phyloP scores from a whole-genome alignment of 2,797 vertebrate species.

The Sebastes umbrosus region DNA sequence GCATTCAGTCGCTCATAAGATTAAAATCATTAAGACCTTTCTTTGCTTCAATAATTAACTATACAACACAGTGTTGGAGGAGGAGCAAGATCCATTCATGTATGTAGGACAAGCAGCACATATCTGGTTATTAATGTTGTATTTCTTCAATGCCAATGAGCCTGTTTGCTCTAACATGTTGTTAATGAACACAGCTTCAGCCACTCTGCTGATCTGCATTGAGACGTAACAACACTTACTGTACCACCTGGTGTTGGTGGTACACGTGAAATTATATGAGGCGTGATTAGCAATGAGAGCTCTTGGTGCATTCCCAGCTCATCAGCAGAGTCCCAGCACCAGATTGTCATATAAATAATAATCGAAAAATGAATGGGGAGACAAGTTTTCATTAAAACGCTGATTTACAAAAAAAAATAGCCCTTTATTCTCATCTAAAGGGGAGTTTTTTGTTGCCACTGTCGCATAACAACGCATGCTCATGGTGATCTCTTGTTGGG shows the following conservation, averaged over 20 bases:
- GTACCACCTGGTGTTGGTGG: not conserved
- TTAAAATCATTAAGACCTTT: not conserved
- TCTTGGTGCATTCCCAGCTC: not conserved
- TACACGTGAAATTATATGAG: not conserved
- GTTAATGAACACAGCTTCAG: constrained; percentile 6
- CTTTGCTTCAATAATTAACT: not conserved
- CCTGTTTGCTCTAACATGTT: not conserved
- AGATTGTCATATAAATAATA: not conserved
- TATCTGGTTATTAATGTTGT: not conserved
- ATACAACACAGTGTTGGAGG: not conserved
- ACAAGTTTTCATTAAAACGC: not conserved
- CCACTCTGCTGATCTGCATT: constrained; percentile 14
- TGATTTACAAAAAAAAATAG: not conserved
- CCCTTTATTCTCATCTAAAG: not conserved
- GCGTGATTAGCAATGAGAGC: not conserved
- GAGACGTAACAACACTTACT: not conserved
- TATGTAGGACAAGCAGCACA: not conserved
- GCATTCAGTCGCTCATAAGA: not conserved
- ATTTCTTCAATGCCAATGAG: not conserved
- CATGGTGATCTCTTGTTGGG: no score
- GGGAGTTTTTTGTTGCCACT: no score
- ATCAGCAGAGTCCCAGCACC: not conserved
- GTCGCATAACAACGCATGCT: no score
- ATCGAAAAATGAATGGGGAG: not conserved
- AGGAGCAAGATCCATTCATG: not conserved